phyloP scores from a whole-genome alignment of 2,797 vertebrate genomes.

The Tokudaia muenninki region DNA sequence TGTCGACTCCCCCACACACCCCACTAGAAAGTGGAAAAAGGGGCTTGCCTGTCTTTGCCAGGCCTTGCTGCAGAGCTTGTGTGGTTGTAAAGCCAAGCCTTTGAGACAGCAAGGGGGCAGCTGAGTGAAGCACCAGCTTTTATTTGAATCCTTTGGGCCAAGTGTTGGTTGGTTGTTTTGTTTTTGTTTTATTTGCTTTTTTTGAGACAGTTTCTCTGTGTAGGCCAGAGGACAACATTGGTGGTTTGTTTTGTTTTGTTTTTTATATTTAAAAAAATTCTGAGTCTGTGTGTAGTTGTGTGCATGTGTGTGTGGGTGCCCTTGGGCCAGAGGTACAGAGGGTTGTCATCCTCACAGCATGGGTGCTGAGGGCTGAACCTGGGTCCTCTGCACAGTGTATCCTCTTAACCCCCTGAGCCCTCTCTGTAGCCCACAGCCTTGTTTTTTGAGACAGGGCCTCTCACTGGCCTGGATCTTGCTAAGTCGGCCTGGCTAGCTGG shows the following conservation, averaged over 20 bases:
- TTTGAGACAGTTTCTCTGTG: background rate
- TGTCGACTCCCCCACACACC: background rate
- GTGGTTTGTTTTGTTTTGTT: no score
- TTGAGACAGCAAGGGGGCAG: background rate
- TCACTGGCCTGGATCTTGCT: no score
- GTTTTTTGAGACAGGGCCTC: no score
- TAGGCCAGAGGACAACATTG: background rate
- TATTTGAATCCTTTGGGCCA: background rate
- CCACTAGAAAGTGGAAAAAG: background rate
- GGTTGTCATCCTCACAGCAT: background rate
- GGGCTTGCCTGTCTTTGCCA: background rate
- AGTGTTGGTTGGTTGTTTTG: background rate
- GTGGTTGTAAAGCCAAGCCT: background rate
- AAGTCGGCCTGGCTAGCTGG: no score
- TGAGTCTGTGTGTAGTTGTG: background rate
- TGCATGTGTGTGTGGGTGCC: background rate
- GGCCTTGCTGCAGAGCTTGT: no score
- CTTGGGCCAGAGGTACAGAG: background rate
- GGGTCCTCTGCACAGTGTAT: no score
- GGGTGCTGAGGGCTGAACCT: no score
- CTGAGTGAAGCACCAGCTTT: background rate
- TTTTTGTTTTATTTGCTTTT: background rate
- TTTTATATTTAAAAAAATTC: background rate
- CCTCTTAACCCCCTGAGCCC: no score
- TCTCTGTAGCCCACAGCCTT: no score